Percentiles rank a stretch among this genome's conserved stretches.
phyloP scores from a whole-genome alignment of 2,113 vertebrate genomes.

The Riparia riparia region DNA sequence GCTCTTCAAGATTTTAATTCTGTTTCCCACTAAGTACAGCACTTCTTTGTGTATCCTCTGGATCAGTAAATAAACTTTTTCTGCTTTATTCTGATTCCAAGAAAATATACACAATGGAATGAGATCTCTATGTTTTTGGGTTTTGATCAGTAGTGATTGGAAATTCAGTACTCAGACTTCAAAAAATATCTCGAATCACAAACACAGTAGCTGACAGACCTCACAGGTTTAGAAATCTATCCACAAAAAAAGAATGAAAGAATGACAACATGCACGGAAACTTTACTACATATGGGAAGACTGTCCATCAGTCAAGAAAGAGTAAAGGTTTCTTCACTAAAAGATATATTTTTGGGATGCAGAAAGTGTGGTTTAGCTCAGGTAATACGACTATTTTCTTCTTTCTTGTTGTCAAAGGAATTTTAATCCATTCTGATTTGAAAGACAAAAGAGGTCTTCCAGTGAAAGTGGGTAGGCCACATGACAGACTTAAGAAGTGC shows the following conservation, averaged over 20 bases:
- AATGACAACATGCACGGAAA: neutral
- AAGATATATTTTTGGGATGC: neutral
- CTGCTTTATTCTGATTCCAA: neutral
- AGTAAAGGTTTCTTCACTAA: neutral
- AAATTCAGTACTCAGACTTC: neutral
- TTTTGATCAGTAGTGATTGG: neutral
- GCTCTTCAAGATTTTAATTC: neutral
- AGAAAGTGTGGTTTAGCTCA: neutral
- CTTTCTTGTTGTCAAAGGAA: neutral
- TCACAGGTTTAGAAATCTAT: neutral
- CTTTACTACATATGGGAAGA: neutral
- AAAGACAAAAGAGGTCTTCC: neutral
- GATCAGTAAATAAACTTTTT: neutral
- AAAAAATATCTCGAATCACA: neutral
- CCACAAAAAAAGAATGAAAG: neutral
- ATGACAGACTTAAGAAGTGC: neutral
- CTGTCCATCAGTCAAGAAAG: neutral
- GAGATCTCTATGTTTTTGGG: accelerated
- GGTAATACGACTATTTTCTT: neutral
- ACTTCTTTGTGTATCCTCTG: neutral
- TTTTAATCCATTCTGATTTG: neutral
- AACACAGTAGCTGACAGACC: neutral
- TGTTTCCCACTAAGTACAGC: neutral
- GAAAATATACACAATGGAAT: neutral
- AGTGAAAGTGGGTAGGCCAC: neutral